phyloP scores from a whole-genome alignment of 1,140 invertebrate species.

The Sitophilus oryzae region DNA sequence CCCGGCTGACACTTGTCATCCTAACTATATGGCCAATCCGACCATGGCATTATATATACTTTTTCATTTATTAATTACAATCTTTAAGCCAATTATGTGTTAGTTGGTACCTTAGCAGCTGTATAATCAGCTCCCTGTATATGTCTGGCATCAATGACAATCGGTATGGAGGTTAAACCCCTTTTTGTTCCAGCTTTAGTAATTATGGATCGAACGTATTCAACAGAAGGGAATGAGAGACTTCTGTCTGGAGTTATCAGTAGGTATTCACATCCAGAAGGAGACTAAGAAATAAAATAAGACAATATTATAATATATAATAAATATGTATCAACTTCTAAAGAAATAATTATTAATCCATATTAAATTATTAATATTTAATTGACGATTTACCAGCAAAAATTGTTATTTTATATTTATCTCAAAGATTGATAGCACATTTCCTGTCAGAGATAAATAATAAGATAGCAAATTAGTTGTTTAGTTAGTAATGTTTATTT shows the following conservation, averaged over 20 bases:
- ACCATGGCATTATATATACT: slow-evolving; percentile 2
- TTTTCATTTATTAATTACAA: slow-evolving; percentile 6
- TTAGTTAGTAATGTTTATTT: too few relatives aligned
- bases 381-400: too few relatives aligned
- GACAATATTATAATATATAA: too few relatives aligned
- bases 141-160: slow-evolving; percentile 71
- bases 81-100: neutral
- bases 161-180: slow-evolving; percentile 53
- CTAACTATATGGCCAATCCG: too few relatives aligned
- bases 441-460: too few relatives aligned
- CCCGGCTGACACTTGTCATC: too few relatives aligned
- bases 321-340: too few relatives aligned
- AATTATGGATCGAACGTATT: slow-evolving; percentile 68
- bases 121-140: slow-evolving; percentile 73
- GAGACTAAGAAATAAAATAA: slow-evolving; percentile 45
- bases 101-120: slow-evolving; percentile 56
- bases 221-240: slow-evolving; percentile 69
- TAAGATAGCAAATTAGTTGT: too few relatives aligned
- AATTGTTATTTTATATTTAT: too few relatives aligned
- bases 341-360: too few relatives aligned
- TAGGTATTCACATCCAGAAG: slow-evolving; percentile 59
- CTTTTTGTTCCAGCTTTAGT: slow-evolving; percentile 61
- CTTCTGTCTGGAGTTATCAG: slow-evolving; percentile 66
- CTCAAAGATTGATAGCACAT: too few relatives aligned
- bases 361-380: too few relatives aligned